Evolutionary conservation across 2,888 invertebrate species (phyloP), one percentile per base, ranked within the genome.

Genomic region (Drepanosiphum platanoidis): DNA sequence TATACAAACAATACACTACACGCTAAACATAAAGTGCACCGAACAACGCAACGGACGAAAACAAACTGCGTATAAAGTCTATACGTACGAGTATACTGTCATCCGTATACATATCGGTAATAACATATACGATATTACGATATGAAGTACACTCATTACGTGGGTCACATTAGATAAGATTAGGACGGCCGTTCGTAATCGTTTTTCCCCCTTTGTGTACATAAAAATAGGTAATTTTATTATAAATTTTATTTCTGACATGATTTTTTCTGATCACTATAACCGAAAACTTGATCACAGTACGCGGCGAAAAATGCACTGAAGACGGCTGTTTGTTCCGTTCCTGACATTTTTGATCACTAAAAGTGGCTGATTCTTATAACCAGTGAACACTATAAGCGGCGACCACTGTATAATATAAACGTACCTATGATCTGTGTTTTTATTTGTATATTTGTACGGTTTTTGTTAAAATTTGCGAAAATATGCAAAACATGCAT

Each of bases 1-100:
- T 42, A 71, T 39, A 70, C 68, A 32, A 74, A 74, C 74, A 52
- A 22, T 74, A 74, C 74, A 74, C 46, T 74, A 74, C 74, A 74
- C 46, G 22, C 74, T 75, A 58, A 11, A 75, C 74, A 52, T 30
- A 34, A 22, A 34, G 75, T 74, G 9, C 74, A 74, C 74, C 5
- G 52, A 32, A 27, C 72, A 13, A 72, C 74, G 74, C n/a, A n/a
- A n/a, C n/a, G n/a, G 74, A 52, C 52, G 74, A 74, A 74, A 74
- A 52, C 52, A 52, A 74, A 52, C 58, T 75, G 34, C 75, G 34
- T 34, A 75, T 75, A 46, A n/a, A n/a, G n/a, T n/a, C n/a, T n/a
- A n/a, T n/a, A n/a, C n/a, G n/a, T n/a, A n/a, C n/a, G n/a, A n/a
- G n/a, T n/a, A n/a, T n/a, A n/a, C n/a, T n/a, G n/a, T n/a, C 18